Evolutionary conservation across 1,140 invertebrate species (phyloP), one percentile per base, ranked within the genome.

Genomic region (Cecropterus lyciades): DNA sequence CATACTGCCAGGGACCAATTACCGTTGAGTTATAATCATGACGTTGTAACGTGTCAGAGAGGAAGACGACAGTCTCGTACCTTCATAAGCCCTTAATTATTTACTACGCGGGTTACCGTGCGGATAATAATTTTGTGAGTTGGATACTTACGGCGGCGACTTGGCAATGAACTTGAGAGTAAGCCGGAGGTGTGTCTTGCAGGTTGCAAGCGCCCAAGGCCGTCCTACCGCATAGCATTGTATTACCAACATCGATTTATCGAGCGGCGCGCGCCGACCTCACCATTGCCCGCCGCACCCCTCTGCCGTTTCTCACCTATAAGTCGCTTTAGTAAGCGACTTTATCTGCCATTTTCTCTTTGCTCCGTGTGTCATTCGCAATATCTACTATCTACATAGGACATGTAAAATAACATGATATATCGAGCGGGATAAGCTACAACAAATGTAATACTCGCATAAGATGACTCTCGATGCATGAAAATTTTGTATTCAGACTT

Each of bases 181-280:
- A 67, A 80, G 73, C 42, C 68, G 84, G 85, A 79, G 86, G 88
- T 86, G 86, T 91, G 88, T 89, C 86, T 85, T 89, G 85, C 82
- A 86, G 75, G 76, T 71, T 90, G 88, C 88, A 91, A 67, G 76
- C 73, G 57, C 69, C 70, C 87, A 89, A 91, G 88, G 89, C 81
- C 87, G 77, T 69, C 67, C 71, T 71, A 75, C 78, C 83, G 78
- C 82, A 84, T 79, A 81, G 81, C 84, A 85, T 88, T 89, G 81
- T 87, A 82, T 83, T 84, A 77, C 77, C 65, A 71, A 82, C 80
- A 91, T 91, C 89, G 89, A 91, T 91, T 91, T 91, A 89, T 91
- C 79, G 87, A 89, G 76, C 89, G 87, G 87, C 87, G 85, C 89
- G 85, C 85, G 84, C 85, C 84, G 80, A 56, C 80, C 79, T 67